Evolutionary conservation across 1,140 invertebrate genomes (phyloP).

Genomic region (Papilio machaon): DNA sequence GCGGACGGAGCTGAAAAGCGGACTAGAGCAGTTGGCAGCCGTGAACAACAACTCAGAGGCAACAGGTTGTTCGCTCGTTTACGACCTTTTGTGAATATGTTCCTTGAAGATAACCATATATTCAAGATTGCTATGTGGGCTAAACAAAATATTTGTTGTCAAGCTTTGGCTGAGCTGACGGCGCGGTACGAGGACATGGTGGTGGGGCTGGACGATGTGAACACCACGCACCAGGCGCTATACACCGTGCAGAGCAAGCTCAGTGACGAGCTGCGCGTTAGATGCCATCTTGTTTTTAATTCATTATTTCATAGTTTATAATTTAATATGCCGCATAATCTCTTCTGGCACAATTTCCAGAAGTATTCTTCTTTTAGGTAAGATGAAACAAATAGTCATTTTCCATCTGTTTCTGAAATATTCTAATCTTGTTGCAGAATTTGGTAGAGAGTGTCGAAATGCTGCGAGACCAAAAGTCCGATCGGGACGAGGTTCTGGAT

Average conservation of each 20-base stretch:
- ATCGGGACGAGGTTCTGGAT: constrained; percentile 69
- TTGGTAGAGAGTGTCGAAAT: constrained; percentile 66
- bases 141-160: background rate
- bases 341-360: no score
- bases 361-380: background rate
- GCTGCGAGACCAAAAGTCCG: constrained; percentile 69
- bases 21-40: constrained; percentile 51
- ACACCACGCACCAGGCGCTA: constrained; percentile 54
- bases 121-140: background rate
- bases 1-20: constrained; percentile 53
- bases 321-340: background rate
- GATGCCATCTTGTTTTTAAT: background rate
- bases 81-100: background rate
- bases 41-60: constrained; percentile 65
- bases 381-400: background rate
- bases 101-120: background rate
- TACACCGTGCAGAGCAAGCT: constrained; percentile 53
- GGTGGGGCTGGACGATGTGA: constrained; percentile 55
- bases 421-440: constrained; percentile 46
- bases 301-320: background rate
- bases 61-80: constrained; percentile 48
- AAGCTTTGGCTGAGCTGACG: constrained; percentile 64
- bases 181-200: constrained; percentile 60
- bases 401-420: background rate
- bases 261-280: constrained; percentile 55